Conservation (phyloP, 1,140 invertebrate species). For the Atta cephalotes region DNA sequence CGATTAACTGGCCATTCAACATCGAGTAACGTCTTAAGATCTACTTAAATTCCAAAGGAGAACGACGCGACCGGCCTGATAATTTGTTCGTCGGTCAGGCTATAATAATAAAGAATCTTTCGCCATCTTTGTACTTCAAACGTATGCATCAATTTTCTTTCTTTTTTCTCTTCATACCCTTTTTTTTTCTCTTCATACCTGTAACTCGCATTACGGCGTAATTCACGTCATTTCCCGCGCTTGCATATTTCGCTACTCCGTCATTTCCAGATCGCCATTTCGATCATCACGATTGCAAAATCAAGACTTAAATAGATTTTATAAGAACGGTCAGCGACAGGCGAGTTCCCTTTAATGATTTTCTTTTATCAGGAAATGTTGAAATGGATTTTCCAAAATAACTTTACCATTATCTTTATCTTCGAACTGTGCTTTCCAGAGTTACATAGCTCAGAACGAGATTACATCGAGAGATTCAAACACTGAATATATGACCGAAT, state of each 20-base stretch:
- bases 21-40: constrained; percentile 62
- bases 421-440: neutral
- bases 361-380: neutral
- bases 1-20: constrained; percentile 62
- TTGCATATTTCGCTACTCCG: constrained; percentile 3
- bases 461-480: constrained; percentile 2
- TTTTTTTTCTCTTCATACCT: neutral
- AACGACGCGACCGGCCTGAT: constrained; percentile 50
- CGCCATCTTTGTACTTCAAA: constrained; percentile 47
- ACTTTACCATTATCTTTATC: neutral
- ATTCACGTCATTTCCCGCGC: constrained; percentile 36
- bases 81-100: constrained; percentile 47
- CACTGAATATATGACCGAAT: neutral
- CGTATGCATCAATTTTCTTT: constrained; percentile 4
- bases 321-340: neutral
- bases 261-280: constrained; percentile 4
- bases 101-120: constrained; percentile 40
- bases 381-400: neutral
- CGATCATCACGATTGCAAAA: neutral
- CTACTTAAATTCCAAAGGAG: constrained; percentile 51
- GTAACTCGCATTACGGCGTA: constrained; percentile 19
- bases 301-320: neutral
- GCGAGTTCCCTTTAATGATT: neutral
- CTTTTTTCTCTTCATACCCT: neutral
- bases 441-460: neutral